Evolutionary conservation across 2,797 vertebrate genomes (phyloP), one percentile per base, ranked within the genome.

Genomic region (Spinus pinus): DNA sequence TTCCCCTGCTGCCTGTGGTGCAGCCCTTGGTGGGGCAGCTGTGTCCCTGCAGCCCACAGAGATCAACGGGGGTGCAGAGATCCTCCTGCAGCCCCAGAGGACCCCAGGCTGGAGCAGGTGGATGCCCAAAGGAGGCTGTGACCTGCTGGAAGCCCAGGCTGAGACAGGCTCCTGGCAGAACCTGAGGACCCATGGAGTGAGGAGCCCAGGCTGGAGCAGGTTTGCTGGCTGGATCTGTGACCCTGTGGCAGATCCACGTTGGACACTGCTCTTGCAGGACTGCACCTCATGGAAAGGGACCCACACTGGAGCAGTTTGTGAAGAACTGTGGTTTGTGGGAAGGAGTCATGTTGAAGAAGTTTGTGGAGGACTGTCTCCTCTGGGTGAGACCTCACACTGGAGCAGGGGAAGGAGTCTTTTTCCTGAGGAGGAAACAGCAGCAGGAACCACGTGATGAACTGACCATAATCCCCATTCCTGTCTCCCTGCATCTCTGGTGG

Each of bases 361-460:
- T 50, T 20, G 15, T 15, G 25, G 25, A 77, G 17, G 7, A 54
- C 9, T 39, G 10, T 23, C 19, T n/a, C 7, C 51, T 44, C 20
- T 41, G 50, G n/a, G n/a, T 64, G 64, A 42, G 37, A 70, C 2
- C 6, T 23, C n/a, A 57, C 37, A 30, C 20, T 16, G 25, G 50
- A 30, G 12, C 14, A 51, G 14, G 23, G 23, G 12, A 50, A 44
- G 24, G 71, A 39, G 5, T 33, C 24, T 42, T 50, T 6, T 33
- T 8, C 7, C n/a, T 44, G 20, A 77, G 31, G n/a, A 77, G 7
- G 20, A 67, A 35, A 10, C 20, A 50, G 23, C 0, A 0, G 14
- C 42, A 75, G 37, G 24, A 82, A 50, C 14, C 33, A 58, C 1
- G 0, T 30, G 27, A n/a, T 30, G n/a, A 62, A 62, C 16, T 22